Evolutionary conservation across 2,888 invertebrate species (phyloP), one percentile per base, ranked within the genome.

Genomic region (Luperina testacea): DNA sequence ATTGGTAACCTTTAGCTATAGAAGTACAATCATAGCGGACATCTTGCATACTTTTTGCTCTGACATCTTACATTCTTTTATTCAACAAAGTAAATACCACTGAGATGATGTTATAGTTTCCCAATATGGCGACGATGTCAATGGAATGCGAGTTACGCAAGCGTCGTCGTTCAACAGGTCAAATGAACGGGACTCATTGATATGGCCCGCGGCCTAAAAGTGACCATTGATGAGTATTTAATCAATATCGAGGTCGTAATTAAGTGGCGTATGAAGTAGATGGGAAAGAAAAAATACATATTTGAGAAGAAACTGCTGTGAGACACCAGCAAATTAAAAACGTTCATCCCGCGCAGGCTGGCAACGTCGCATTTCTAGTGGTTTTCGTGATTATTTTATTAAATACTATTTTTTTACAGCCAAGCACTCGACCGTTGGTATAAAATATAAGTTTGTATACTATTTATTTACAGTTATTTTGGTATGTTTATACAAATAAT

Each of bases 91-190:
- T 67, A 71, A 79, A 81, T 71, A 70, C 38, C 65, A 68, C 57
- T 15, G 17, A 59, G 32, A 74, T 32, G 45, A 53, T 48, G 69
- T 74, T 72, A 78, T 70, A 81, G 68, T 84, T 86, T 83, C 75
- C 71, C 78, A 89, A 85, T 84, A 87, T 89, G 81, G 88, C 85
- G 72, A 72, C 75, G 68, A 74, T 86, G 80, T 81, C 77, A 83
- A 78, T 73, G 89, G 88, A 89, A 89, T 89, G 88, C 45, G 72
- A 71, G 68, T 89, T 89, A 85, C 84, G 89, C 79, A 89, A 89
- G 75, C 78, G 75, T 53, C 78, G 75, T 53, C 76, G 85, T 17
- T 67, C 78, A 72, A 72, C 84, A 68, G 83, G 82, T 88, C 88
- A 85, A 89, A 87, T 79, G 78, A 82, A 85, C 85, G 84, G 89